Base-by-base conservation (phyloP, 2,113 vertebrate genomes). In the Pterophyllum scalare region DNA sequence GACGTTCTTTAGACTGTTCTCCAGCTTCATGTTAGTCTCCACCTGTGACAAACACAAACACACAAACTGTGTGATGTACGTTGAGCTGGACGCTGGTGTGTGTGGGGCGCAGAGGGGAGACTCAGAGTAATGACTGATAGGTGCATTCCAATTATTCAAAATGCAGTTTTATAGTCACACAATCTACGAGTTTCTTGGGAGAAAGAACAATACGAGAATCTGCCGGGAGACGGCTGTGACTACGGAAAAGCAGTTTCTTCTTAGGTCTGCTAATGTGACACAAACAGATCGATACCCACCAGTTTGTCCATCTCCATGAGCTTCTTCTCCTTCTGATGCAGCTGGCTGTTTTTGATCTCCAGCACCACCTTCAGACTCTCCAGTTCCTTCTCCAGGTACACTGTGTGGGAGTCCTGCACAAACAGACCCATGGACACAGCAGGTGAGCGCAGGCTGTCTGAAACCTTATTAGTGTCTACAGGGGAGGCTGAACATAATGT, bases 331-430 rank as follows among this genome's bases (percentile, higher is more conserved):
- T 98, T 98, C 80, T 97, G 95, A 83, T 98, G 98, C 7, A 99
- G 95, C 82, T 98, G 97, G 84, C 97, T 96, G 62, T 97, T 99
- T 95, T 98, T 99, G 67, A 99, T 97, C 77, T 99, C 98, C 79
- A 99, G 82, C 79, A 99, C 98, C 8, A 98, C 98, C 93, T 97
- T 98, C 87, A 99, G 93, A 89, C 98, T 99, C 88, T 99, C 98
- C 88, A 99, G 92, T 87, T 99, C 98, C 85, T 97, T 97, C 93
- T 99, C 96, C 93, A 99, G 94, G 83, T 98, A 99, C 91, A 98
- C 93, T 1, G 97, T 94, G 91, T 97, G 97, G 0, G 97, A 96
- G 81, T 97, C 97, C 95, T 98, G 94, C 79, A 52, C 59, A 77
- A 7, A 89, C 64, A 83, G 7, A 85, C 49, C 56, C 20, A 64